phyloP scores from a whole-genome alignment of 2,797 vertebrate genomes.

The Poecilia picta region DNA sequence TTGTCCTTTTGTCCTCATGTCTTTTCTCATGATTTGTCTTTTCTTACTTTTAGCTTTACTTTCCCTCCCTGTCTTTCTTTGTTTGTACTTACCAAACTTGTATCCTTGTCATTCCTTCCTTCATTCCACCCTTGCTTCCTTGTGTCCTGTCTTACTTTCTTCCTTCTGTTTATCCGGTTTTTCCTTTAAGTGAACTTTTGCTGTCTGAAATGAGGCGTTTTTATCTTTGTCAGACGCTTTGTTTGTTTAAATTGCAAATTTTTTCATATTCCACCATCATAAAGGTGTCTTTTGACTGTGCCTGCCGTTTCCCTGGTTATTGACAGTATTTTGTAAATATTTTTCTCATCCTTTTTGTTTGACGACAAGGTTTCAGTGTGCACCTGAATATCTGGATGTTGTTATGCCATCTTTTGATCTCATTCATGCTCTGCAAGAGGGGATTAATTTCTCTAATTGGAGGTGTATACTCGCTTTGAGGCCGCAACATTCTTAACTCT shows the following conservation, averaged over 20 bases:
- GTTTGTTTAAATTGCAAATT: conserved; percentile 59
- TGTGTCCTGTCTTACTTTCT: neutral
- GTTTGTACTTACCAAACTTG: neutral
- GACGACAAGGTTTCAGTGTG: conserved; percentile 2
- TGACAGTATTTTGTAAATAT: conserved; percentile 7
- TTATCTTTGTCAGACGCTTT: conserved; percentile 48
- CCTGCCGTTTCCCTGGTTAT: conserved; percentile 21
- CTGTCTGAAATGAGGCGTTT: no score
- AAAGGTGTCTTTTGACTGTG: conserved; percentile 46
- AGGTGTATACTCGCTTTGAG: conserved; percentile 43
- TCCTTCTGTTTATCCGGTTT: neutral
- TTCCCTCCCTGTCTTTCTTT: neutral
- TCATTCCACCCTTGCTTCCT: neutral
- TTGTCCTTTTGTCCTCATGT: neutral
- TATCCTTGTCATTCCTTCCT: neutral
- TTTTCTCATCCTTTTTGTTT: neutral
- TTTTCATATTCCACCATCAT: conserved; percentile 40
- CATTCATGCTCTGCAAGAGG: conserved; percentile 27
- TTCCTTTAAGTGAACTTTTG: neutral
- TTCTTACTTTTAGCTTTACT: neutral
- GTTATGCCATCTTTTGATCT: conserved; percentile 52
- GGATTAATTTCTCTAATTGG: conserved; percentile 43
- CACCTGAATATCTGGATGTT: conserved; percentile 60
- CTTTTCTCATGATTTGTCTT: neutral
- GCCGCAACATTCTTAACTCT: conserved; percentile 42